Base-by-base conservation (phyloP, 2,888 invertebrate genomes). In the Arge pagana region DNA sequence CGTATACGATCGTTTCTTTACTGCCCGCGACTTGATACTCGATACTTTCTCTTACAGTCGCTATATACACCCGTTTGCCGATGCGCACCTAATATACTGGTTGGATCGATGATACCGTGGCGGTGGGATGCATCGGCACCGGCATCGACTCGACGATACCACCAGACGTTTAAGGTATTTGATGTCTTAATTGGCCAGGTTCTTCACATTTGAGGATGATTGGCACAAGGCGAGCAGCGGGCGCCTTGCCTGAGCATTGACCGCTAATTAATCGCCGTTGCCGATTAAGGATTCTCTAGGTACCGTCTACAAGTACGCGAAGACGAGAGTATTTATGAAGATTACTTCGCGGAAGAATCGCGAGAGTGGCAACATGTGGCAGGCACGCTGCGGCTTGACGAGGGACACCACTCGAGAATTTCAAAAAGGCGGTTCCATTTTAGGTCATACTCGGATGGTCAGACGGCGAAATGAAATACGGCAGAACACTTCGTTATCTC, bases 161-260 rank as follows among this genome's bases (percentile, higher is more conserved):
- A 28, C 23, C 40, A 30, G 55, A 58, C 65, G 59, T 64, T 67
- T 65, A 66, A 67, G 65, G 66, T 63, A 63, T 62, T 66, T 70
- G 72, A 72, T 67, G 70, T 72, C 74, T 75, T 74, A 71, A 75
- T 74, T 72, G 71, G 70, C 59, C 56, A 59, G 53, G 64, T 57
- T 59, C 62, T 51, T 36, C 19, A 37, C 48, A 28, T 48, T 48
- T 45, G 35, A 45, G 33, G 45, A 23, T 45, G 45, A 45, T 45
- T 45, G 35, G 33, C 21, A 18, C 10, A n/a, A n/a, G n/a, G n/a
- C n/a, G n/a, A 28, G 42, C 42, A 21, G n/a, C 23, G 28, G 18
- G 36, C 30, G 13, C 30, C 16, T 31, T 35, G 18, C 31, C 15
- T 16, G n/a, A 16, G 31, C 35, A 15, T 51, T 18, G n/a, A 30